These are phyloP conservation scores for Pandemis corylana DNA, from an alignment of 2,888 invertebrate genomes.

Conservation along the genomic window DNA sequence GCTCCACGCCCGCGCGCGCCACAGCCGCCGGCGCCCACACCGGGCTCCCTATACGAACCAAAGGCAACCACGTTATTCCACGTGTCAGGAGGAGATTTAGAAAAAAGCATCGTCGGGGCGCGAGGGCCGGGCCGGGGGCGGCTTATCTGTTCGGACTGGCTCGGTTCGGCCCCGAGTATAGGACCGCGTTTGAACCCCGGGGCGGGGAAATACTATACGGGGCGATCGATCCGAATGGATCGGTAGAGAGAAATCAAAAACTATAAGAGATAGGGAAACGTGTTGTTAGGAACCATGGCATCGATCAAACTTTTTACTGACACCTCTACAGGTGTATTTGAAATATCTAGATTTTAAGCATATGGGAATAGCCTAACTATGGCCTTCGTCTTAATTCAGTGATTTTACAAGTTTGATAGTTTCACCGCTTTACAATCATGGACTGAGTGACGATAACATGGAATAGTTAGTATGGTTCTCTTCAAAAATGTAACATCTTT, in stretches of 20 bases:
- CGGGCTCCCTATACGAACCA: constrained; percentile 91
- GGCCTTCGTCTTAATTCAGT: not conserved
- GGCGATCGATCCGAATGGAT: no score
- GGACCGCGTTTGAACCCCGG: not conserved
- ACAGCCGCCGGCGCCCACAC: constrained; percentile 51
- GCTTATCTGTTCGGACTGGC: constrained; percentile 18
- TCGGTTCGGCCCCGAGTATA: no score
- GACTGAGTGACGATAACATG: not conserved
- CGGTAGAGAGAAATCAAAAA: no score
- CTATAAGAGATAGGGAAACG: no score
- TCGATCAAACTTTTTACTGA: no score
- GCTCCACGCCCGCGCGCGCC: constrained; percentile 83
- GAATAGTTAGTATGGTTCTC: not conserved
- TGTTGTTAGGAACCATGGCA: not conserved
- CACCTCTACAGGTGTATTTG: no score
- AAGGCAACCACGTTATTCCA: constrained; percentile 87
- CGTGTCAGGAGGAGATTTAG: constrained; percentile 54
- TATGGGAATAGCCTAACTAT: no score
- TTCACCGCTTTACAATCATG: not conserved
- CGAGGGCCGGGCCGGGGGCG: constrained; percentile 40
- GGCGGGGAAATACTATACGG: not conserved
- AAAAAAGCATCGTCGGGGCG: constrained; percentile 54
- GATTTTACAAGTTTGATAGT: not conserved
- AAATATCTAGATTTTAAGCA: no score
- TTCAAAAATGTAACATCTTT: not conserved